Base-by-base conservation (phyloP, 1,140 invertebrate species). In the Caerostris extrusa region DNA sequence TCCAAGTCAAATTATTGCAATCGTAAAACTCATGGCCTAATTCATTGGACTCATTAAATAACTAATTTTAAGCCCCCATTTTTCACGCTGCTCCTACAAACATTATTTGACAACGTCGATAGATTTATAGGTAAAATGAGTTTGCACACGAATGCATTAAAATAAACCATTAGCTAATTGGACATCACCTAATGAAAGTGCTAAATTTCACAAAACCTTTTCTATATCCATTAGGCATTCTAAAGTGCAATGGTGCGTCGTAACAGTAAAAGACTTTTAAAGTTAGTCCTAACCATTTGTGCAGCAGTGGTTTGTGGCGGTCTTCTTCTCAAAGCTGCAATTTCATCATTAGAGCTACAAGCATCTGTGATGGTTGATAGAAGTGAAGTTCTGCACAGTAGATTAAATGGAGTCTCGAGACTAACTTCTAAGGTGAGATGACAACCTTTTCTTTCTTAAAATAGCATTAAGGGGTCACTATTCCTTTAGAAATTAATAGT, bases 181-280 rank as follows among this genome's bases (percentile, higher is more conserved):
- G 64, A 57, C 82, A 81, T 90, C 50, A 12, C 8, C 89, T 81
- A 81, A 90, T 90, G 89, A 90, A 81, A 90, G 56, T 81, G 69
- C 67, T 60, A 77, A 61, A 57, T 90, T 81, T 57, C n/a, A 81
- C 12, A 14, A 61, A 61, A 88, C 34, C 58, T 34, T 19, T 81
- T 55, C 3, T 14, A 8, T 58, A 90, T 60, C 34, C 56, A 19
- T 34, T 61, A 81, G 89, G n/a, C 34, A 81, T 81, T 61, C 69
- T 53, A 8, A 60, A 67, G 3, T 50, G 19, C 56, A 61, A 91
- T 91, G 90, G 77, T 91, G 81, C 90, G 90, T 53, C 90, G 90
- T 61, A 91, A 91, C 81, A 50, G 90, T 57, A 91, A 83, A 34
- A 82, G 81, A 64, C 77, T 91, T 34, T 83, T 91, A n/a, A 91